These are phyloP conservation scores for Corella eumyota DNA, from an alignment of 23 tunicate genomes.

Conservation along the genomic window DNA sequence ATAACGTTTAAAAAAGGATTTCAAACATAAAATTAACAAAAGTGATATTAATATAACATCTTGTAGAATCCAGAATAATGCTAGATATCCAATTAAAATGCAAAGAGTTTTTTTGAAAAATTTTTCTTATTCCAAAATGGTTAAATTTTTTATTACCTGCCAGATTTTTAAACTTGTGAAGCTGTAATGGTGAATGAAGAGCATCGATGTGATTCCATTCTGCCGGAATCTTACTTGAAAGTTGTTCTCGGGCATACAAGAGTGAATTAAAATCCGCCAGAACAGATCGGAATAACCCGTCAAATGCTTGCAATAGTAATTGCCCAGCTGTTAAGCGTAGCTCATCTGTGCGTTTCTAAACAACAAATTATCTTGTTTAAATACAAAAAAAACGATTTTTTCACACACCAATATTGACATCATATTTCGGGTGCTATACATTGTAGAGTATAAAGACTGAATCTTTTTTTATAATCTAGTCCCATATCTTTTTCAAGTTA, in stretches of 20 bases:
- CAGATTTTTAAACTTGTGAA: constrained; percentile 60
- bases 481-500: too few species aligned
- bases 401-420: too few species aligned
- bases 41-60: neutral
- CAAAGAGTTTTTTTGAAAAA: too few species aligned
- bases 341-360: constrained; percentile 46
- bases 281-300: constrained; percentile 57
- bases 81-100: too few species aligned
- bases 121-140: neutral
- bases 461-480: too few species aligned
- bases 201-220: constrained; percentile 52
- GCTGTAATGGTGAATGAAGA: constrained; percentile 23
- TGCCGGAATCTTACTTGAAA: constrained; percentile 15
- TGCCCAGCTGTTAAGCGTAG: constrained; percentile 68
- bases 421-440: too few species aligned
- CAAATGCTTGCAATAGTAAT: constrained; percentile 79
- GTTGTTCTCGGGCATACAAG: constrained; percentile 13
- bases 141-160: constrained; percentile 15
- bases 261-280: constrained; percentile 39
- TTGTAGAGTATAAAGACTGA: too few species aligned
- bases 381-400: neutral
- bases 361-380: neutral
- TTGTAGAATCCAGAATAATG: too few species aligned
- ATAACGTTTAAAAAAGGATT: too few species aligned
- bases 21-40: neutral